Percentiles rank a stretch among this genome's conserved stretches.
Conservation (phyloP, 53 echinoderm and acorn worm genomes). For the Echinometra lucunter region DNA sequence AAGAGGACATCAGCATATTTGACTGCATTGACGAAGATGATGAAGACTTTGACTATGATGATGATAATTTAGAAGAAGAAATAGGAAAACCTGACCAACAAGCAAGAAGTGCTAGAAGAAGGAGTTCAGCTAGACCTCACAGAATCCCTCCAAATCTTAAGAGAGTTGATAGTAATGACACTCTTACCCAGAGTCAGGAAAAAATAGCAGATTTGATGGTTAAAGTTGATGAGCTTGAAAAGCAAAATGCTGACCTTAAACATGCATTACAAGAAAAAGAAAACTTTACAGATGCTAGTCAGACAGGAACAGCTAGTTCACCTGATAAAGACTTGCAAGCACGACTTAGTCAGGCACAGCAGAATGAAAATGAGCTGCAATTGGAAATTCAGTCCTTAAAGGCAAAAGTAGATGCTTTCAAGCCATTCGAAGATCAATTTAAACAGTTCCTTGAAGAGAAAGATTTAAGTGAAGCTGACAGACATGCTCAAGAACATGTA, state of each 20-base stretch:
- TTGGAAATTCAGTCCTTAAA: conserved; percentile 10
- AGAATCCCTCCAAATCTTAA: not conserved
- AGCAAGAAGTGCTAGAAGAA: not conserved
- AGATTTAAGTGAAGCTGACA: conserved; percentile 53
- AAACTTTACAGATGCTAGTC: not conserved
- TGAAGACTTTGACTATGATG: conserved; percentile 15
- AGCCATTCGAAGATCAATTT: conserved; percentile 45
- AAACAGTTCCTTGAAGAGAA: conserved; percentile 62
- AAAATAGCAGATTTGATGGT: conserved; percentile 71
- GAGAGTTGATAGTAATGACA: not conserved
- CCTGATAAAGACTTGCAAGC: conserved; percentile 40
- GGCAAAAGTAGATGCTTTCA: conserved; percentile 24
- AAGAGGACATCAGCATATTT: conserved; percentile 71
- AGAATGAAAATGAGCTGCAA: conserved; percentile 59
- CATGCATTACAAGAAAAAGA: conserved; percentile 38
- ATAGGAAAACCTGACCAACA: not conserved
- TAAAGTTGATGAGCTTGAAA: conserved; percentile 65
- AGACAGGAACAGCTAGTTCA: not conserved
- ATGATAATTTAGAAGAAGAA: conserved; percentile 15
- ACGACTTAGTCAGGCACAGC: conserved; percentile 58
- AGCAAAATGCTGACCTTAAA: conserved; percentile 64
- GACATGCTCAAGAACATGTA: not conserved
- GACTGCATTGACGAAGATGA: conserved; percentile 67
- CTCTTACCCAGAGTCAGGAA: conserved; percentile 67
- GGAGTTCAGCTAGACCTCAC: not conserved